phyloP scores from a whole-genome alignment of 2,888 invertebrate genomes.

The Taphrorychus bicolor region DNA sequence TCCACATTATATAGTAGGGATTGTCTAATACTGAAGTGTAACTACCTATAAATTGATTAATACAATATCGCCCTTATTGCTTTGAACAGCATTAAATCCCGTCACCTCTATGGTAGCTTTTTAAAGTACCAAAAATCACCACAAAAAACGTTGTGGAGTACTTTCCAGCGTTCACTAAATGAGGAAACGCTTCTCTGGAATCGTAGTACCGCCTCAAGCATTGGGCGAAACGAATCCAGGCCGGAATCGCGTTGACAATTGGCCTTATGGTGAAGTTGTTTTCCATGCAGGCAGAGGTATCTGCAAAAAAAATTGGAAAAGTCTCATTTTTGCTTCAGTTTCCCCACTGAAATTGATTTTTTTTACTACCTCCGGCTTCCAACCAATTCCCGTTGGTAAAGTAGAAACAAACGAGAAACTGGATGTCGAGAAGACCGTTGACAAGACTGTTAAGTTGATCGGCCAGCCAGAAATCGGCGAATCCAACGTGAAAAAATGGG shows the following conservation, averaged over 20 bases:
- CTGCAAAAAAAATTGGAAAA: slow-evolving; percentile 50
- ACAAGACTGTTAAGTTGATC: slow-evolving; percentile 84
- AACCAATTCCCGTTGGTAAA: slow-evolving; percentile 67
- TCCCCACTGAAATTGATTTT: too few relatives aligned
- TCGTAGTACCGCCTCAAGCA: slow-evolving; percentile 84
- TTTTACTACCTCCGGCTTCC: slow-evolving; percentile 59
- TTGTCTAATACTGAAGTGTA: slow-evolving; percentile 64
- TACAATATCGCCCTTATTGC: too few relatives aligned
- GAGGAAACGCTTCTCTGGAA: slow-evolving; percentile 78
- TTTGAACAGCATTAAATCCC: too few relatives aligned
- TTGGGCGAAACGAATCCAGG: slow-evolving; percentile 86
- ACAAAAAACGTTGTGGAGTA: slow-evolving; percentile 80
- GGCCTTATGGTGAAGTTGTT: slow-evolving; percentile 64
- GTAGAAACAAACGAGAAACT: slow-evolving; percentile 82
- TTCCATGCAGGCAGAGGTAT: slow-evolving; percentile 62
- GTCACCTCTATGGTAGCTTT: slow-evolving; percentile 55
- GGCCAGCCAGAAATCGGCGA: slow-evolving; percentile 88
- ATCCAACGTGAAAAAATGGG: slow-evolving; percentile 79
- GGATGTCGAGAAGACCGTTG: slow-evolving; percentile 78
- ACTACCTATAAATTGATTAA: slow-evolving; percentile 60
- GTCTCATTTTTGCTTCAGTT: neutral
- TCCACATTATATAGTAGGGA: slow-evolving; percentile 75
- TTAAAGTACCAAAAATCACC: slow-evolving; percentile 66
- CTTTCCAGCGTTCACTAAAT: slow-evolving; percentile 84
- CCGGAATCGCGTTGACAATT: slow-evolving; percentile 79